These are phyloP conservation scores for Melieria omissa DNA, from an alignment of 2,888 invertebrate species.

Conservation along the genomic window DNA sequence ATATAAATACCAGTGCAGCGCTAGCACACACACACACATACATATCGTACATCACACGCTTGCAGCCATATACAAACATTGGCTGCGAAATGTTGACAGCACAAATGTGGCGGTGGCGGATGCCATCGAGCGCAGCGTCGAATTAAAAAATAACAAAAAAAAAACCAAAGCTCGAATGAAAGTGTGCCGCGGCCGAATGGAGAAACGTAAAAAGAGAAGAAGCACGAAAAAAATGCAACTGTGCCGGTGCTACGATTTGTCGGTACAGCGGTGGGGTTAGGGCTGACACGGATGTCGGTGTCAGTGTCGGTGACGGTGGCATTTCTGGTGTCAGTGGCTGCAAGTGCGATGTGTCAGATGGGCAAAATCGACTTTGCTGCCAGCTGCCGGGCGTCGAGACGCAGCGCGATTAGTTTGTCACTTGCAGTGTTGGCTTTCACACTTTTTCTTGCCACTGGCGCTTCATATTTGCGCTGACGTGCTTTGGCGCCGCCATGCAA, in stretches of 20 bases:
- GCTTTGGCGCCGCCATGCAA: too few relatives aligned
- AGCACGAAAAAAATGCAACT: neutral
- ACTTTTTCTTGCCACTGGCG: neutral
- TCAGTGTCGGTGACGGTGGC: neutral
- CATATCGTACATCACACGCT: neutral
- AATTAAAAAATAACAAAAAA: neutral
- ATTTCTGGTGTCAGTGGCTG: too few relatives aligned
- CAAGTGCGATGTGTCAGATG: too few relatives aligned
- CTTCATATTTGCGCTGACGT: neutral
- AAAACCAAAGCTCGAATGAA: neutral
- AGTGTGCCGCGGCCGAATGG: neutral
- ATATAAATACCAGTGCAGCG: neutral
- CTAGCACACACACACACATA: slow-evolving; percentile 18
- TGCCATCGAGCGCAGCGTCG: too few relatives aligned
- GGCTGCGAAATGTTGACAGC: slow-evolving; percentile 6
- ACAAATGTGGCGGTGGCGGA: neutral
- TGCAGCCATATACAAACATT: neutral
- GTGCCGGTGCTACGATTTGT: slow-evolving; percentile 1
- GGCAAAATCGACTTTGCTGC: neutral
- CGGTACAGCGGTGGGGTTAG: neutral
- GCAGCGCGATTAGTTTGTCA: slow-evolving; percentile 9
- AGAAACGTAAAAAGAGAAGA: neutral
- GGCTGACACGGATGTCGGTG: neutral
- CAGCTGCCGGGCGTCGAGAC: neutral
- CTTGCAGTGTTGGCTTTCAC: slow-evolving; percentile 4